Conservation (phyloP, 2,888 invertebrate species). For the Perizoma flavofasciatum region DNA sequence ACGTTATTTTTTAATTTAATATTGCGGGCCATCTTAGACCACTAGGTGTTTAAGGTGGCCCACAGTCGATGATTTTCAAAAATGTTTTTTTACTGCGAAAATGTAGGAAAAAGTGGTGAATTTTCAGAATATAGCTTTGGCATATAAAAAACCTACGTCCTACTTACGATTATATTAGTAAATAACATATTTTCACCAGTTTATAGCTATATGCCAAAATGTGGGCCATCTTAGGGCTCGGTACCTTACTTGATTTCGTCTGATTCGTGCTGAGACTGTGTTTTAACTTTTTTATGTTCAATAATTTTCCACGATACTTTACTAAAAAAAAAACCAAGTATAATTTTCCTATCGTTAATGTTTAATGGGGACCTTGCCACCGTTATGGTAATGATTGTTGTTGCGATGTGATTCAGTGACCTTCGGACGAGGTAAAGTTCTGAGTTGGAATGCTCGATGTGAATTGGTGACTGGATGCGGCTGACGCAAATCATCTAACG, state of each 20-base stretch:
- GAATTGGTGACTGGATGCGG: constrained; percentile 29
- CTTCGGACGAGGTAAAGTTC: constrained; percentile 42
- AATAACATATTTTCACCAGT: too few relatives aligned
- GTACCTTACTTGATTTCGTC: constrained; percentile 40
- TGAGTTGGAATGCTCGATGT: constrained; percentile 50
- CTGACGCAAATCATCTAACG: constrained; percentile 68
- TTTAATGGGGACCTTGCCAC: constrained; percentile 31
- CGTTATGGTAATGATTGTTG: constrained; percentile 26
- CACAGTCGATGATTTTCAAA: too few relatives aligned
- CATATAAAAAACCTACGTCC: too few relatives aligned
- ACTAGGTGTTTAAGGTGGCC: too few relatives aligned
- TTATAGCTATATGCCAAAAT: too few relatives aligned
- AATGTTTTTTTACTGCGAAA: too few relatives aligned
- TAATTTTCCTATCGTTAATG: constrained; percentile 16
- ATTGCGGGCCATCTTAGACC: too few relatives aligned
- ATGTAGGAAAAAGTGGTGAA: too few relatives aligned
- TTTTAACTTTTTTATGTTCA: constrained; percentile 37
- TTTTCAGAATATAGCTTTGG: too few relatives aligned
- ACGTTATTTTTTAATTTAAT: too few relatives aligned
- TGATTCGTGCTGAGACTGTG: constrained; percentile 37
- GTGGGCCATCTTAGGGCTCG: too few relatives aligned
- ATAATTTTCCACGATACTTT: constrained; percentile 56
- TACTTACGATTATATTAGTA: too few relatives aligned
- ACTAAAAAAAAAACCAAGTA: constrained; percentile 20
- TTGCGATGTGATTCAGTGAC: constrained; percentile 39